phyloP scores from a whole-genome alignment of 2,113 vertebrate genomes.

The Aspiorhynchus laticeps region DNA sequence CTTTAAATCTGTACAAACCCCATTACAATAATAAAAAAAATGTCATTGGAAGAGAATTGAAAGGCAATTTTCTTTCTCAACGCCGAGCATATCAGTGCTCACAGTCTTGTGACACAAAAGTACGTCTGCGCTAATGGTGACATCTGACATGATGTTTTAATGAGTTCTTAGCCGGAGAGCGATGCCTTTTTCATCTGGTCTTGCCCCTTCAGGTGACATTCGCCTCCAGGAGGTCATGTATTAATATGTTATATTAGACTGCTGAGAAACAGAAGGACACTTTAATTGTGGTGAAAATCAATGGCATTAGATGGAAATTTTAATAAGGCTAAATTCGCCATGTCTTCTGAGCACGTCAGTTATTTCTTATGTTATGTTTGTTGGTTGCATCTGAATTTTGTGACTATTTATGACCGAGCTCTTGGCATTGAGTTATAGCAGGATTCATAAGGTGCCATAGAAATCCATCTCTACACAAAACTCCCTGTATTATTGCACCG shows the following conservation, averaged over 20 bases:
- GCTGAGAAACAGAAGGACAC: not conserved
- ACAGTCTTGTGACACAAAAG: not conserved
- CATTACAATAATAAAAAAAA: not conserved
- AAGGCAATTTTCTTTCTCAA: not conserved
- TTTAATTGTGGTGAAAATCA: not conserved
- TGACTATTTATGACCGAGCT: not conserved
- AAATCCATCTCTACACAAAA: conserved; percentile 38
- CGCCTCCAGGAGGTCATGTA: not conserved
- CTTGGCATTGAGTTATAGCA: conserved; percentile 19
- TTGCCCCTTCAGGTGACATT: not conserved
- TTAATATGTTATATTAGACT: not conserved
- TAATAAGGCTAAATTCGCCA: not conserved
- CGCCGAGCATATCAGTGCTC: not conserved
- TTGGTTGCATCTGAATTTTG: not conserved
- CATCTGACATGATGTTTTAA: conserved; percentile 24
- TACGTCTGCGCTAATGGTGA: not conserved
- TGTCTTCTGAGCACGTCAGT: not conserved
- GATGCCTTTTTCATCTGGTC: conserved; percentile 1
- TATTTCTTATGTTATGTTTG: not conserved
- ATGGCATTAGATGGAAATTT: not conserved
- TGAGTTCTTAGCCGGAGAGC: conserved; percentile 5
- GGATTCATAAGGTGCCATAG: not conserved
- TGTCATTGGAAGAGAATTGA: not conserved
- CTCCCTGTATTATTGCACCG: not conserved
- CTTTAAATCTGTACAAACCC: not conserved